Evolutionary conservation across 2,888 invertebrate species (phyloP), one percentile per base, ranked within the genome.

Genomic region (Octonoba sinensis): DNA sequence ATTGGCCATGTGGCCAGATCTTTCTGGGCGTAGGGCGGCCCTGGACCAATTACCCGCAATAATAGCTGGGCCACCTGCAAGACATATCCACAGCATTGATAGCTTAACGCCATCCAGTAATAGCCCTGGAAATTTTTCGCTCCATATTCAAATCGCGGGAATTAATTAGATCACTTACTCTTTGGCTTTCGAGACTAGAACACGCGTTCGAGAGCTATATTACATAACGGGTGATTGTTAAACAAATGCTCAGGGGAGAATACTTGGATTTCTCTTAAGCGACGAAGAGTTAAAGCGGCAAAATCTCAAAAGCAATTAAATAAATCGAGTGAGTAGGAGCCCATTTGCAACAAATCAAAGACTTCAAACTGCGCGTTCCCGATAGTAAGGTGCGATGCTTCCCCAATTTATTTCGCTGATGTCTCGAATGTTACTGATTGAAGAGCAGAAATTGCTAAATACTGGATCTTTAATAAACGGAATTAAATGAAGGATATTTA

Each of bases 81-180:
- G 46, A 57, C 36, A 56, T 51, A 49, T 44, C 59, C 60, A 62
- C 56, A 46, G 56, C 70, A 70, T 59, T 66, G 67, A 75, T 67
- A 75, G 67, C 75, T 49, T 57, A n/a, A 46, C 66, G 47, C 57
- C 77, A 47, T 18, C 56, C 57, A 71, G 66, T 78, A 78, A 78
- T 77, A 62, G 77, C 62, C 56, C 62, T 44, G 65, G 72, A 59
- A 71, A 66, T 78, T 77, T 78, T 78, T 27, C 78, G 64, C 66
- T 65, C 65, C 57, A 72, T 78, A 78, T 78, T 71, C 78, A 65
- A 66, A 78, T 78, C 70, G 78, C 16, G 62, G 49, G 78, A 72
- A 78, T 78, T 76, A 76, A 76, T 76, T 76, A 64, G 62, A 76
- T 76, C 76, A 76, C 62, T 76, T 66, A 66, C 36, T n/a, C 22